Base-by-base conservation (phyloP, 35 echinoderm and acorn worm species). In the Anneissia japonica region DNA sequence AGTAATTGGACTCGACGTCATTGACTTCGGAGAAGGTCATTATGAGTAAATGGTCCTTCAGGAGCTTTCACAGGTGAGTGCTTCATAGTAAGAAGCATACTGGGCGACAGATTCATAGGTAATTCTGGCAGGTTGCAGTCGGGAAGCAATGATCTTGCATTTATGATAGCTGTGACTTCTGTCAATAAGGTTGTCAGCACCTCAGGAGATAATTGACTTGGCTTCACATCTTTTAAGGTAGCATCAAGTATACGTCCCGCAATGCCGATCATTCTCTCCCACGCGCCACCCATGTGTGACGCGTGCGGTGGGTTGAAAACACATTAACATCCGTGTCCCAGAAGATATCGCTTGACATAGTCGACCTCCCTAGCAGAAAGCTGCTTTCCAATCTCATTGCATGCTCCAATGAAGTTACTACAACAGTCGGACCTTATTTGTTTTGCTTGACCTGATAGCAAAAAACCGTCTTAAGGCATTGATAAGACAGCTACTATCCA, bases 381-480 rank as follows among this genome's bases (percentile, higher is more conserved):
- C 26, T 79, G 91, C 6, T 21, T 56, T 43, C 79, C 86, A 64
- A 76, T 32, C 38, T 93, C 86, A 74, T 93, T 93, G 38, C 78
- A 84, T 34, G 75, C 91, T 2, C 85, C 91, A 9, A 89, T 82
- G 39, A 88, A 93, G 46, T 93, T 93, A 16, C 39, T 76, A 3
- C 86, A 86, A 45, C 86, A 77, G 37, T 93, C 86, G 21, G 86
- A 93, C 0, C 86, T 37, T 30, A 84, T 77, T n/a, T 46, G 55
- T 45, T 64, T 83, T 16, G 77, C 75, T n/a, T 55, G 55, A 29
- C 90, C 26, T 36, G 10, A 81, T 39, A 14, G 85, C 77, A 37
- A 92, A 92, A n/a, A 86, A 91, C 33, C 84, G 37, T 77, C 85
- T 82, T 80, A 92, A 46, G 9, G 91, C 91, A 72, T 92, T 88